Conservation (phyloP, 2,797 vertebrate species). For the Fringilla coelebs region DNA sequence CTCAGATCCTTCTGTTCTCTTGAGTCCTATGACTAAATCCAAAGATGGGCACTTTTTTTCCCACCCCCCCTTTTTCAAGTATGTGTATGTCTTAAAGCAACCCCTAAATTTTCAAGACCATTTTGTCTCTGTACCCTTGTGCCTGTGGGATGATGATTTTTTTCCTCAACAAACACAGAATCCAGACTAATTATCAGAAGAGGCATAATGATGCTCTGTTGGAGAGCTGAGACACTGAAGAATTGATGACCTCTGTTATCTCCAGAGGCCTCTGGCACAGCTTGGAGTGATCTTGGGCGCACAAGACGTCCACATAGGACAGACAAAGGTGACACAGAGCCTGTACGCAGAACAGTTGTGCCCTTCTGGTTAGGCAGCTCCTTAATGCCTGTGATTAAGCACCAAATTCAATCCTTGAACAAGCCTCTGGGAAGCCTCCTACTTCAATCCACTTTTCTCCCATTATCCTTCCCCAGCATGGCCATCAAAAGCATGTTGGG, state of each 20-base stretch:
- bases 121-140: background rate
- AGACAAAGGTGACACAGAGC: background rate
- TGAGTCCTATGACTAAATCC: background rate
- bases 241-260: background rate
- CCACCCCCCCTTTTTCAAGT: rapidly evolving
- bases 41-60: rapidly evolving
- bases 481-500: background rate
- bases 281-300: background rate
- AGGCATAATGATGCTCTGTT: background rate
- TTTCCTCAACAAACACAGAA: background rate
- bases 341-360: background rate
- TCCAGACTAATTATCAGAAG: background rate
- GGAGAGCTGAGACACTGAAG: background rate
- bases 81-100: background rate
- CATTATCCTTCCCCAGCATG: background rate
- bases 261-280: background rate
- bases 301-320: background rate
- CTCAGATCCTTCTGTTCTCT: background rate
- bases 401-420: background rate
- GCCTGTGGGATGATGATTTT: background rate
- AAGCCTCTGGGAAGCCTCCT: background rate
- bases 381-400: background rate
- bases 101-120: background rate
- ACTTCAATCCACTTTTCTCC: background rate
- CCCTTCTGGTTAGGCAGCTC: background rate